These are phyloP conservation scores for Semnopithecus entellus DNA, from an alignment of 2,113 vertebrate genomes.

Conservation along the genomic window DNA sequence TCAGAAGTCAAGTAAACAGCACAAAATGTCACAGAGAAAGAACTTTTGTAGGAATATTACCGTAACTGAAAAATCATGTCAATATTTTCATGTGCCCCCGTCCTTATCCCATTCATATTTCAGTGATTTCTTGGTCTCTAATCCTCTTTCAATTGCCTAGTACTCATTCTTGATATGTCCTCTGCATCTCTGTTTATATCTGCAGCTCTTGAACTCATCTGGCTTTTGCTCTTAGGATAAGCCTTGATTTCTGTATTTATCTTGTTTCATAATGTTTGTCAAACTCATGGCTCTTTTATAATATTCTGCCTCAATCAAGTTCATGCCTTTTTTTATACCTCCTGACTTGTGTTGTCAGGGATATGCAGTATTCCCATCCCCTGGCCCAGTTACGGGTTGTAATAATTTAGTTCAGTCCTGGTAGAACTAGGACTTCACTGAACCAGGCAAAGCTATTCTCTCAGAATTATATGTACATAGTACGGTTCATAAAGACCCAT, in stretches of 20 bases:
- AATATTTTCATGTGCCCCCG: background rate
- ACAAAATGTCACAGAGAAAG: background rate
- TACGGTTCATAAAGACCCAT: background rate
- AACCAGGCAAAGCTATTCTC: background rate
- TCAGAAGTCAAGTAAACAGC: background rate
- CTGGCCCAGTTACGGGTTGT: background rate
- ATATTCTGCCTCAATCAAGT: background rate
- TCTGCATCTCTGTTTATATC: background rate
- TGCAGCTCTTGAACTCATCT: background rate
- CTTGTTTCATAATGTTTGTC: background rate
- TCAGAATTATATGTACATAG: background rate
- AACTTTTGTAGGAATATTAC: background rate
- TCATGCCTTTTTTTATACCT: background rate
- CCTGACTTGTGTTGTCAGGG: background rate
- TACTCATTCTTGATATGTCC: background rate
- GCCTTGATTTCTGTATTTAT: background rate
- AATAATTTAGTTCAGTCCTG: background rate
- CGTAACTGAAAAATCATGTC: background rate
- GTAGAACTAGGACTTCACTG: background rate
- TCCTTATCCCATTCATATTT: background rate
- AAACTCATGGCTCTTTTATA: background rate
- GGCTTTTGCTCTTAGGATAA: constrained; percentile 18
- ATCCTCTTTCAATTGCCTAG: background rate
- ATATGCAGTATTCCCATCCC: no score
- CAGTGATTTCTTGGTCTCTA: background rate